Evolutionary conservation across 2,888 invertebrate genomes (phyloP).

Genomic region (Ganaspis brasiliensis): DNA sequence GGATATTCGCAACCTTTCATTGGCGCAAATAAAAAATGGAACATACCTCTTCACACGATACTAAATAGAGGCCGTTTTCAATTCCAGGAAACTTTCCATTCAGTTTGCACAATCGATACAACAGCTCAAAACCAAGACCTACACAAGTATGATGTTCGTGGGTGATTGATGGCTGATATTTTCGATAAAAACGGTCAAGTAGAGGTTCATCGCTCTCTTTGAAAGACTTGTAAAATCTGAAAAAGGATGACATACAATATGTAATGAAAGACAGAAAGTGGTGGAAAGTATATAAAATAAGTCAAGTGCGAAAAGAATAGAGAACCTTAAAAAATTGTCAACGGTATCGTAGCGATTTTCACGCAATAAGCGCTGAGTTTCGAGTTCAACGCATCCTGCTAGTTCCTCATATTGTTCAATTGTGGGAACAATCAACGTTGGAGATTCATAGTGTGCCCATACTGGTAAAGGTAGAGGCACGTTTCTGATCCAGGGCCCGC

Average conservation of each 20-base stretch:
- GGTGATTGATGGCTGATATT: constrained; percentile 90
- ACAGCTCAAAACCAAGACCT: constrained; percentile 91
- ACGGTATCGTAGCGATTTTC: constrained; percentile 95
- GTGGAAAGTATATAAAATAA: no score
- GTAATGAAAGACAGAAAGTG: no score
- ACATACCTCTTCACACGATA: constrained; percentile 92
- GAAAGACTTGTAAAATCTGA: constrained; percentile 83
- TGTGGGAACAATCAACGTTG: constrained; percentile 81
- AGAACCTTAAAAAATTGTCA: constrained; percentile 89
- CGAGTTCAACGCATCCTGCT: constrained; percentile 89
- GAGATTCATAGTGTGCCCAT: constrained; percentile 84
- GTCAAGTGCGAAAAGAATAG: no score
- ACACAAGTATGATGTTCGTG: constrained; percentile 93
- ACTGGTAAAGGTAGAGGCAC: constrained; percentile 89
- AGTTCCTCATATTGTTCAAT: constrained; percentile 89
- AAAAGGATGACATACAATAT: no score
- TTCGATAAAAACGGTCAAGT: constrained; percentile 88
- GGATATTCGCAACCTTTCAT: no score
- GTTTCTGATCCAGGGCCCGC: constrained; percentile 85
- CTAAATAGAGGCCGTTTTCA: constrained; percentile 86
- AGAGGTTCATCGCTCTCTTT: constrained; percentile 85
- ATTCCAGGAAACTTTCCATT: constrained; percentile 87
- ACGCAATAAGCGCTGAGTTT: constrained; percentile 90
- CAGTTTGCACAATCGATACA: constrained; percentile 84
- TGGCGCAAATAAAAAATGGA: not conserved